Evolutionary conservation across 2,797 vertebrate species (phyloP), one percentile per base, ranked within the genome.

Genomic region (Halcyon chelicuti): DNA sequence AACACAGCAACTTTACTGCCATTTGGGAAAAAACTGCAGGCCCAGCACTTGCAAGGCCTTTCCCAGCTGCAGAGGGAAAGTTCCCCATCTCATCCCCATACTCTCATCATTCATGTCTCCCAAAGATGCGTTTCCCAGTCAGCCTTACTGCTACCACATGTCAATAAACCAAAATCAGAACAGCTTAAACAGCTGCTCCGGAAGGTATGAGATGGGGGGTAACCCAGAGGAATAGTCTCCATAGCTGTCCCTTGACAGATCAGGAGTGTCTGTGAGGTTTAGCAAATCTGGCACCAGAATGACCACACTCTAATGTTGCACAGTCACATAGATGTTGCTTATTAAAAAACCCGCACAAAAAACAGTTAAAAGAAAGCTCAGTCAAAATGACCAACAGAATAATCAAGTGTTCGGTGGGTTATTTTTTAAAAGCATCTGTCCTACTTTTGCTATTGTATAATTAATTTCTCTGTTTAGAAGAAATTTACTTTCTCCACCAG

Each of bases 281-380:
- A 35, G 12, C 0, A 0, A 9, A 44, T 22, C 14, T 39, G 35
- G 5, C 46, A 47, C 20, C 55, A 60, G 21, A 82, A 37, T 0
- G 5, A 10, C 21, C 33, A 16, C 9, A 4, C 21, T 6, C 21
- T 25, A 28, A 40, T 5, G 14, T 28, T 39, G 61, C 21, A 21
- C 21, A 19, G n/a, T 49, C 66, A n/a, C 33, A 6, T 12, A 13
- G 2, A 12, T 1, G 0, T 16, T 40, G 2, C 28, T 79, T 21
- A n/a, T 2, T 2, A 52, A 29, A 39, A 62, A 49, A 68, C 57
- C 60, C 1, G 17, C 10, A 44, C 28, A 73, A 74, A 9, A 49
- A 3, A 3, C 23, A 26, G 6, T 12, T 44, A 21, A 33, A 68
- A 66, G 21, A 44, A 65, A 89, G 33, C 12, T 72, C 8, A 4